Conservation (phyloP, 2,797 vertebrate genomes). For the Megaceryle alcyon region DNA sequence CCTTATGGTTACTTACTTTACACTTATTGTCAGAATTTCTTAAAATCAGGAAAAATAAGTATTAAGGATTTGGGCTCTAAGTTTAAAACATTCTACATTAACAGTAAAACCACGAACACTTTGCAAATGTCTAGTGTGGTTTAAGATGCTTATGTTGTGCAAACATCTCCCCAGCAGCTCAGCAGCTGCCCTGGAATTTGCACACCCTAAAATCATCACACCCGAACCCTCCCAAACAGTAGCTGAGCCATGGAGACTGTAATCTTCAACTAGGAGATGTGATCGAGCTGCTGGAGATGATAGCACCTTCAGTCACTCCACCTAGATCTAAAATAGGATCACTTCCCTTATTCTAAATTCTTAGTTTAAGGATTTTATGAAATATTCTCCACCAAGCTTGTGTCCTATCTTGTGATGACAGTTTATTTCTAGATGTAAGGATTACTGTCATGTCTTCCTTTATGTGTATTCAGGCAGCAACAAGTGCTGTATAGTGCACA, state of each 20-base stretch:
- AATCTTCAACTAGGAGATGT: not conserved
- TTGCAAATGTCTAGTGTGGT: accelerated
- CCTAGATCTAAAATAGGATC: accelerated
- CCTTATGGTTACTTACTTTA: not conserved
- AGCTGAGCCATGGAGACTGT: accelerated
- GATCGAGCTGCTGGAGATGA: not conserved
- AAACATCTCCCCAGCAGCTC: not conserved
- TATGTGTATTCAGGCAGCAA: not conserved
- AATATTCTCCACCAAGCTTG: not conserved
- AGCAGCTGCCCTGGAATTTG: not conserved
- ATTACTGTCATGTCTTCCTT: not conserved
- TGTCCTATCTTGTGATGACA: not conserved
- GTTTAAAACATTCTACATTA: not conserved
- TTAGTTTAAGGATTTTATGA: not conserved
- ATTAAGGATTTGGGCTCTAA: not conserved
- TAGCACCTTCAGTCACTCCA: not conserved
- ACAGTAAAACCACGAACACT: not conserved
- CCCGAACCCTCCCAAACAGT: not conserved
- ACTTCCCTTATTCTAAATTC: not conserved
- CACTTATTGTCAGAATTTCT: not conserved
- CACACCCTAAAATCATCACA: not conserved
- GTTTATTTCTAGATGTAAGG: not conserved
- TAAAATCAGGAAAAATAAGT: not conserved
- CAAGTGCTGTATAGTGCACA: not conserved
- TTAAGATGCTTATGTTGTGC: not conserved